Evolutionary conservation across 2,888 invertebrate species (phyloP).

Genomic region (Clitarchus hookeri): DNA sequence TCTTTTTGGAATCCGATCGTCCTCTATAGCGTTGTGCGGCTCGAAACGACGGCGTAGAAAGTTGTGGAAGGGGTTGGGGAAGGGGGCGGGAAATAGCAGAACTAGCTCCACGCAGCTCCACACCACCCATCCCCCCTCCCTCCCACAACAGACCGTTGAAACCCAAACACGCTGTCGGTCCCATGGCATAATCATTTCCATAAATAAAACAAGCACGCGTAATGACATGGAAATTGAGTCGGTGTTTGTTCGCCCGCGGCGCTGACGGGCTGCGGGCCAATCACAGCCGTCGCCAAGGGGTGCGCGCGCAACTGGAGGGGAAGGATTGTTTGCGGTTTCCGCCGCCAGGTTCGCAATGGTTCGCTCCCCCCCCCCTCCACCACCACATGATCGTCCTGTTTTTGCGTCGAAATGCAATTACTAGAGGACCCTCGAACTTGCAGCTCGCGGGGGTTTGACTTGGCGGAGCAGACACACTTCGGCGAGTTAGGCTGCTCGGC

Average conservation of each 20-base stretch:
- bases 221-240: constrained; percentile 10
- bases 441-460: no score
- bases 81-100: neutral
- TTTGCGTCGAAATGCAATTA: neutral
- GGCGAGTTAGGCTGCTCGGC: no score
- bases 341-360: neutral
- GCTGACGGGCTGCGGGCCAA: constrained; percentile 1
- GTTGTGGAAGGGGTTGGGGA: neutral
- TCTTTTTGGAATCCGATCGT: no score
- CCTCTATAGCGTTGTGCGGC: neutral
- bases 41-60: neutral
- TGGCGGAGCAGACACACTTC: no score
- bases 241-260: neutral
- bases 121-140: no score
- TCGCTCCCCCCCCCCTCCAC: no score
- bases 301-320: neutral
- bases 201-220: constrained; percentile 9
- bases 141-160: no score
- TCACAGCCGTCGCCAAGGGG: neutral
- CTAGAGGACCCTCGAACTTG: neutral
- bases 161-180: neutral
- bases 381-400: neutral
- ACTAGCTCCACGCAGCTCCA: neutral
- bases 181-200: neutral
- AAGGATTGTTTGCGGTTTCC: neutral